Evolutionary conservation across 2,888 invertebrate genomes (phyloP).

Genomic region (Cantharis nigra): DNA sequence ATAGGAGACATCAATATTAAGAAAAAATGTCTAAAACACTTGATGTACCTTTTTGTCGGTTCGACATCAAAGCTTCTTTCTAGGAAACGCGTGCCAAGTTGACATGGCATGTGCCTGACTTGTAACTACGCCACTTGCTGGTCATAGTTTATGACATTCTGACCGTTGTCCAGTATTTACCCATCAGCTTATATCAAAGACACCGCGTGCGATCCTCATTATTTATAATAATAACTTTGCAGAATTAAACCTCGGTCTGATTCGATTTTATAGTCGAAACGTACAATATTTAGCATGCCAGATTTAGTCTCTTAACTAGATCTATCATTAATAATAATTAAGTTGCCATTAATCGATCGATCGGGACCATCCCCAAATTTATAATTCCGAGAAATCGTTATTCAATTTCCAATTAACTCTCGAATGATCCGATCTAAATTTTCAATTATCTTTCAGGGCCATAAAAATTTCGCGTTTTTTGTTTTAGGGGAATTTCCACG

Average conservation of each 20-base stretch:
- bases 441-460: neutral
- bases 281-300: neutral
- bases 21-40: constrained; percentile 1
- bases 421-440: neutral
- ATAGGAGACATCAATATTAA: constrained; percentile 18
- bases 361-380: neutral
- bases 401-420: neutral
- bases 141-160: constrained; percentile 50
- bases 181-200: constrained; percentile 22
- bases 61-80: constrained; percentile 42
- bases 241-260: constrained; percentile 9
- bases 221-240: constrained; percentile 12
- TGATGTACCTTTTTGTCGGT: constrained; percentile 33
- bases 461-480: neutral
- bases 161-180: constrained; percentile 39
- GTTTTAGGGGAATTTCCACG: constrained; percentile 82
- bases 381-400: neutral
- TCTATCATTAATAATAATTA: neutral
- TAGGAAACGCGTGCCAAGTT: constrained; percentile 50
- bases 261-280: neutral
- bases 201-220: constrained; percentile 27
- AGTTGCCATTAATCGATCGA: neutral
- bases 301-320: neutral
- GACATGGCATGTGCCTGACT: constrained; percentile 43
- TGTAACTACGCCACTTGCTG: constrained; percentile 33